Base-by-base conservation (phyloP, 2,888 invertebrate genomes). In the Stenurella melanura region DNA sequence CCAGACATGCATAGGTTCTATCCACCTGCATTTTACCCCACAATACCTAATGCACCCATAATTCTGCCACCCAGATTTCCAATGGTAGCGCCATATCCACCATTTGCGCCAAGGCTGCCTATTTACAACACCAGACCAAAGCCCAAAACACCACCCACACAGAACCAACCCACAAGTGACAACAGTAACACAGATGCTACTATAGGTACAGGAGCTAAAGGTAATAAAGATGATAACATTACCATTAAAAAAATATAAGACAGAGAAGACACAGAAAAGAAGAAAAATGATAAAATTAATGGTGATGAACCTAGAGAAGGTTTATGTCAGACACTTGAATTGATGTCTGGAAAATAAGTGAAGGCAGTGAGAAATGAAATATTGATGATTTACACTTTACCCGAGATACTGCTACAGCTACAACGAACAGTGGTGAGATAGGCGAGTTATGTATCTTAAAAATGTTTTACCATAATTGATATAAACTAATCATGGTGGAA, bases 61-160 rank as follows among this genome's bases (percentile, higher is more conserved):
- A 74, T 80, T 60, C 60, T 77, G 21, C 74, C 77, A 2, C 80
- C 80, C 19, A 76, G 80, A 18, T 75, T 70, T 38, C 78, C 77
- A 0, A 72, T 80, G 30, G 63, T 77, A 34, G 58, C 74, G 5
- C 63, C 69, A 12, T 72, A 57, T 21, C 63, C 73, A 5, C 58
- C 68, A 15, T 74, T 74, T 30, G 56, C 79, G 26, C 76, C 56
- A 17, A 76, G 63, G 42, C 68, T 74, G 17, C 79, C 79, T 0
- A 54, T 81, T 34, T 81, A 81, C 57, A 81, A 81, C 38, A 63
- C 61, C 57, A 70, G 70, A 56, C 63, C 56, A 11, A 72, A 30
- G 56, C 77, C 58, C 15, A 74, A 68, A 61, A 26, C 63, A 11
- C 9, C 63, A 11, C 9, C 26, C 12, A 34, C 30, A 4, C 67